Percentiles rank a stretch among this genome's conserved stretches.
Evolutionary conservation across 1,140 invertebrate genomes (phyloP).

Genomic region (Cydia splendana): DNA sequence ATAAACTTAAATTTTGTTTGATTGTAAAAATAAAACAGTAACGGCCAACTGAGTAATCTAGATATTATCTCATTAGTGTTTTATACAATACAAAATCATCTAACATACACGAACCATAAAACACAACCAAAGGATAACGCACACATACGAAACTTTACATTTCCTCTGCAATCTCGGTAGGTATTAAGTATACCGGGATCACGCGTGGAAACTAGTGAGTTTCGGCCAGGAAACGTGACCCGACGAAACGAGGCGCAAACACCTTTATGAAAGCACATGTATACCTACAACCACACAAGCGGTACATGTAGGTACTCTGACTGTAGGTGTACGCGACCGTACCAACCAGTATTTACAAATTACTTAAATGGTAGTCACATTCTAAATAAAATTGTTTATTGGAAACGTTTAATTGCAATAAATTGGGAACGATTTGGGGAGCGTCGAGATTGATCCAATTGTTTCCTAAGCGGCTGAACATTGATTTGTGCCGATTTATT

Average conservation of each 20-base stretch:
- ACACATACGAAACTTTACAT: constrained; percentile 15
- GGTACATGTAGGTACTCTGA: background rate
- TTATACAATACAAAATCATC: too few species aligned
- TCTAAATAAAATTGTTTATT: background rate
- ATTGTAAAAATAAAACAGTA: too few species aligned
- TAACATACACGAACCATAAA: background rate
- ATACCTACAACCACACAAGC: background rate
- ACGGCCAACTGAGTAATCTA: too few species aligned
- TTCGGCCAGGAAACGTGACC: constrained; percentile 14
- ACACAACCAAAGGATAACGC: constrained; percentile 2
- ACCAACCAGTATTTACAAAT: background rate
- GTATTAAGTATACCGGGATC: constrained; percentile 25
- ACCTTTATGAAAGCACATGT: constrained; percentile 16
- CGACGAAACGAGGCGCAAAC: constrained; percentile 18
- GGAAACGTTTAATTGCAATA: background rate
- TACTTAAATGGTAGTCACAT: background rate
- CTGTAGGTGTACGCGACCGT: background rate
- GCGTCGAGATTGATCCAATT: constrained; percentile 4
- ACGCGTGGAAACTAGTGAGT: constrained; percentile 22
- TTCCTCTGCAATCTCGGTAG: constrained; percentile 15
- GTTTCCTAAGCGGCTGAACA: constrained; percentile 3
- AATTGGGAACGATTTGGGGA: constrained; percentile 15
- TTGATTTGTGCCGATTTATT: constrained; percentile 17
- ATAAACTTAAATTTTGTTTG: too few species aligned
- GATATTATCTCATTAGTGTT: too few species aligned